Evolutionary conservation across 2,888 invertebrate genomes (phyloP).

Genomic region (Phlogophora meticulosa): DNA sequence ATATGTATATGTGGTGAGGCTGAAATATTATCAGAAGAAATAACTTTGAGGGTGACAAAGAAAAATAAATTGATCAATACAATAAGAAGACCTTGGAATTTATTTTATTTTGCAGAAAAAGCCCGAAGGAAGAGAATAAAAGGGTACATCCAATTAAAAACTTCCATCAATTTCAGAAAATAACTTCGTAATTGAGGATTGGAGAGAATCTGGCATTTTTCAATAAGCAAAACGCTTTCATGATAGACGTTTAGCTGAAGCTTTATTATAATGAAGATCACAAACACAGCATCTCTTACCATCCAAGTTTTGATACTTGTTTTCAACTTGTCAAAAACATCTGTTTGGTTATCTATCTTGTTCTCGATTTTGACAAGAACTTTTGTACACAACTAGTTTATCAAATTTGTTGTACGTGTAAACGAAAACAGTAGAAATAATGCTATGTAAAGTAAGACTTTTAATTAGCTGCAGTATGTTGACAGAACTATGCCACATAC

Average conservation of each 20-base stretch:
- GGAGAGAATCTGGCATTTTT: constrained; percentile 6
- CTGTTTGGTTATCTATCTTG: no score
- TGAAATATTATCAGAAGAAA: neutral
- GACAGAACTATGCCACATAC: no score
- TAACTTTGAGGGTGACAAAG: no score
- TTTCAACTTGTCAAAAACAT: no score
- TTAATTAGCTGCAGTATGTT: no score
- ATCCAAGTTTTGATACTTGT: no score
- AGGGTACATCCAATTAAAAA: constrained; percentile 30
- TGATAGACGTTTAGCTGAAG: neutral
- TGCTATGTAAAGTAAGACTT: no score
- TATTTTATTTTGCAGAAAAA: constrained; percentile 14
- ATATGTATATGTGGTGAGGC: no score
- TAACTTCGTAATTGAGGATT: constrained; percentile 2
- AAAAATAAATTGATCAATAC: neutral
- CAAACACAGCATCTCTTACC: neutral
- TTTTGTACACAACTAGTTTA: no score
- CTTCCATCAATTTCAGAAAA: constrained; percentile 1
- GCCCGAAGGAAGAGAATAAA: neutral
- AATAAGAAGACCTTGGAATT: neutral
- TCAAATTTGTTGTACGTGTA: no score
- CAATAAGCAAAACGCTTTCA: constrained; percentile 20
- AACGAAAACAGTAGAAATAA: no score
- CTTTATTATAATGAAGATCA: neutral
- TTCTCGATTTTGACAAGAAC: no score